Conservation (phyloP, 2,113 vertebrate genomes). For the Mionectes macconnelli region DNA sequence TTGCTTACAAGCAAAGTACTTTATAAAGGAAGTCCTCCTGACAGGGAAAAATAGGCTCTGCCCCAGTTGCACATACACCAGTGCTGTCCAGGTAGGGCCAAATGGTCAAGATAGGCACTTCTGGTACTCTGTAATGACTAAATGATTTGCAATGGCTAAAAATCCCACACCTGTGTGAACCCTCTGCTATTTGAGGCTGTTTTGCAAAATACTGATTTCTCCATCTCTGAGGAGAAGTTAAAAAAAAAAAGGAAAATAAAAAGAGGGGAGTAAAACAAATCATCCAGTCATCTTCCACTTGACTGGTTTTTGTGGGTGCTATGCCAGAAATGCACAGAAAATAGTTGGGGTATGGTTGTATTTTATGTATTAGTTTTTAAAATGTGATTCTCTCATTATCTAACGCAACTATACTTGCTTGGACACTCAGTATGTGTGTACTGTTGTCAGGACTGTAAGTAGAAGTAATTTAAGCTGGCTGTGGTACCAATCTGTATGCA, state of each 20-base stretch:
- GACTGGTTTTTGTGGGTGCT: neutral
- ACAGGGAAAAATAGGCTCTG: neutral
- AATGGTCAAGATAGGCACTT: neutral
- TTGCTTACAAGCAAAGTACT: neutral
- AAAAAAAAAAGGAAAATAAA: neutral
- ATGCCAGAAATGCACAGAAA: neutral
- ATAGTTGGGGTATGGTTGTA: neutral
- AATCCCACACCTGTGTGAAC: neutral
- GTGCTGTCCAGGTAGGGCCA: neutral
- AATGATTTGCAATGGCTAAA: neutral
- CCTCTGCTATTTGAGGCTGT: neutral
- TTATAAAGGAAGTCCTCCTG: neutral
- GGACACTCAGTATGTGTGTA: neutral
- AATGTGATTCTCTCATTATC: neutral
- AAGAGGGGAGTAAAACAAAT: neutral
- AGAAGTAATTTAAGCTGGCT: neutral
- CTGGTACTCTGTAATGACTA: neutral
- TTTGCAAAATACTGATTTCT: neutral
- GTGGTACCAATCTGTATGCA: neutral
- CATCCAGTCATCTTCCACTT: neutral
- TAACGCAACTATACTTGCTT: neutral
- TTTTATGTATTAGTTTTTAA: neutral
- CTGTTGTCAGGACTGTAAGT: neutral
- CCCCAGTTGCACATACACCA: rapidly evolving
- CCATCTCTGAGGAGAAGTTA: neutral